A percentile compares a stretch with the other conserved stretches of the same genome.
Conservation (phyloP, 2,113 vertebrate genomes). For the Gallinago media region DNA sequence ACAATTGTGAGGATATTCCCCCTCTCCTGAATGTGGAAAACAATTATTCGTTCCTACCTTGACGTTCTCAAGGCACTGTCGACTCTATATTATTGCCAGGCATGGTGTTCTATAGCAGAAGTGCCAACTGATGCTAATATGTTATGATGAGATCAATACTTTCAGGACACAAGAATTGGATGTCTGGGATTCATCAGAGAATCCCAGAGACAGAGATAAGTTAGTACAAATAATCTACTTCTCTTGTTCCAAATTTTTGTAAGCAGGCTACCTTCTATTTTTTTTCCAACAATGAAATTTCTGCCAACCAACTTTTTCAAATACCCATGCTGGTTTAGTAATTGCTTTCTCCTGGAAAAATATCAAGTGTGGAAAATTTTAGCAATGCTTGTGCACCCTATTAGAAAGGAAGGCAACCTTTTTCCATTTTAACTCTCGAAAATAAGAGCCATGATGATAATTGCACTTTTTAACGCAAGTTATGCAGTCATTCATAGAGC, state of each 20-base stretch:
- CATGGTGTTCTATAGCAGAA: not conserved
- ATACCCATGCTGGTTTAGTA: not conserved
- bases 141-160: not conserved
- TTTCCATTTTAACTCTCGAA: not conserved
- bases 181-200: not conserved
- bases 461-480: not conserved
- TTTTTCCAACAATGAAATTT: not conserved
- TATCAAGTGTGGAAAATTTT: not conserved
- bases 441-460: not conserved
- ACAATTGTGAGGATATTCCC: not conserved
- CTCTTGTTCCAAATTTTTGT: not conserved
- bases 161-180: not conserved
- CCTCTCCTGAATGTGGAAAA: not conserved
- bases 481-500: not conserved
- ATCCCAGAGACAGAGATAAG: not conserved
- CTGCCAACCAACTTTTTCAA: not conserved
- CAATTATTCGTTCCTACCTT: not conserved
- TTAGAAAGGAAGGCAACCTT: not conserved
- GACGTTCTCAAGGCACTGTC: not conserved
- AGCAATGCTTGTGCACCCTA: not conserved
- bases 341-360: not conserved
- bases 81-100: not conserved
- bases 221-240: not conserved
- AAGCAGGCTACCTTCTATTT: not conserved
- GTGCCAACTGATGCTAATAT: not conserved